Base-by-base conservation (phyloP, 2,888 invertebrate genomes). In the Lysandra coridon region DNA sequence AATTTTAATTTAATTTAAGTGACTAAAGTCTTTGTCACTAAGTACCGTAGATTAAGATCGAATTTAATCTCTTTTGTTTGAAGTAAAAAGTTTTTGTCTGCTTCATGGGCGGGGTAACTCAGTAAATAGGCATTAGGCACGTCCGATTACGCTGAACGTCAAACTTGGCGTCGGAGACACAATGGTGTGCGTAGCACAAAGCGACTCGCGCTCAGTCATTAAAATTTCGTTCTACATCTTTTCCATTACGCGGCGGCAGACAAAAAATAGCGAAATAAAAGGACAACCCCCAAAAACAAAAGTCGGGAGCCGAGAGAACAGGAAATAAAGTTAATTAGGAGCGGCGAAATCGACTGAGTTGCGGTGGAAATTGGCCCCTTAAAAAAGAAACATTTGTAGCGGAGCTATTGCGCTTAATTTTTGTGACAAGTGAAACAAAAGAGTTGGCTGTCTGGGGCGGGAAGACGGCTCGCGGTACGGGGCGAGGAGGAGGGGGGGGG, bases 261-360 rank as follows among this genome's bases (percentile, higher is more conserved):
- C 94, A 93, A 93, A 93, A 94, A 93, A 93, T 91, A 91, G 90
- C 88, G 86, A 91, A 93, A 92, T 87, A 92, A 92, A 91, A 88
- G 87, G 88, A 91, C 89, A 88, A 91, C 89, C 88, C 88, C 91
- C 83, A 86, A 92, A 94, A 94, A 93, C 91, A 93, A 94, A 94
- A 93, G 92, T 91, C 90, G 89, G 88, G 89, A 89, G 88, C 89
- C 90, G 89, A 90, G 91, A 93, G 94, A 92, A 93, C 92, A 92
- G 93, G 94, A 94, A 94, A 93, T 94, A 93, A 94, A 94, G 94
- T 94, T 94, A 94, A 94, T 94, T 94, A 94, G 94, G 92, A 93
- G 94, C 93, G 90, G 92, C 91, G 92, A 93, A 94, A 94, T 94
- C 94, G 94, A 93, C 94, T 93, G 93, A 92, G 93, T 90, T 92